Percentiles rank a stretch among this genome's conserved stretches.
Conservation (phyloP, 2,113 vertebrate species). For the Haplochromis vanheusdeni region DNA sequence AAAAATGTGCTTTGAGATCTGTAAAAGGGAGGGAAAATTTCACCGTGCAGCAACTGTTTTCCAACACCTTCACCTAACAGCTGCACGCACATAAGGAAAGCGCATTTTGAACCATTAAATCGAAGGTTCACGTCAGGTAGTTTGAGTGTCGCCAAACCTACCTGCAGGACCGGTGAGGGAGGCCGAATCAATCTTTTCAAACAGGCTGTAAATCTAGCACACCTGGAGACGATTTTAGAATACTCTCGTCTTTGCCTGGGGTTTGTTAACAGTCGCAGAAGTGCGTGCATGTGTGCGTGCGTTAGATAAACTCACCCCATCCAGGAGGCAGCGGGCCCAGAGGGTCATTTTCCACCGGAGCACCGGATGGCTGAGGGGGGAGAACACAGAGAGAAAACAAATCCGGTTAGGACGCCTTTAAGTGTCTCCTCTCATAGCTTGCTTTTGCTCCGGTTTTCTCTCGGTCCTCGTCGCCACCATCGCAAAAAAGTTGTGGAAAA, state of each 20-base stretch:
- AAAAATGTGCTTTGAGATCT: background rate
- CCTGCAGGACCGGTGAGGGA: background rate
- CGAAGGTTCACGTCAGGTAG: rapidly evolving
- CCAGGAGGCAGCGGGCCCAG: constrained; percentile 88
- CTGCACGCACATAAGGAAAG: background rate
- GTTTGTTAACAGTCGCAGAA: background rate
- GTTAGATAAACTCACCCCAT: constrained; percentile 88
- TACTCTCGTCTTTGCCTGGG: background rate
- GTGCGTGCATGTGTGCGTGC: background rate
- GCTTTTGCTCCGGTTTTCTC: background rate
- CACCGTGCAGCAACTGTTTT: background rate
- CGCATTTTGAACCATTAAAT: background rate
- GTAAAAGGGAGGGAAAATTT: background rate
- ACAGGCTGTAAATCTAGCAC: background rate
- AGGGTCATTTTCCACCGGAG: constrained; percentile 88
- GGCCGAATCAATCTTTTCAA: background rate
- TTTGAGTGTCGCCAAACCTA: background rate
- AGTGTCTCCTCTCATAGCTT: background rate
- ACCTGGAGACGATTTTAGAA: background rate
- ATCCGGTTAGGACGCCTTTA: constrained; percentile 48
- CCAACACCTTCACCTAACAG: background rate
- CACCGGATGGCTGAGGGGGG: constrained; percentile 77
- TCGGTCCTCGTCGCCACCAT: background rate
- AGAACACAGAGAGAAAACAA: constrained; percentile 64
- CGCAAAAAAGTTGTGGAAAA: background rate